These are phyloP conservation scores for Lasioglossum morio DNA, from an alignment of 2,888 invertebrate species.

Conservation along the genomic window DNA sequence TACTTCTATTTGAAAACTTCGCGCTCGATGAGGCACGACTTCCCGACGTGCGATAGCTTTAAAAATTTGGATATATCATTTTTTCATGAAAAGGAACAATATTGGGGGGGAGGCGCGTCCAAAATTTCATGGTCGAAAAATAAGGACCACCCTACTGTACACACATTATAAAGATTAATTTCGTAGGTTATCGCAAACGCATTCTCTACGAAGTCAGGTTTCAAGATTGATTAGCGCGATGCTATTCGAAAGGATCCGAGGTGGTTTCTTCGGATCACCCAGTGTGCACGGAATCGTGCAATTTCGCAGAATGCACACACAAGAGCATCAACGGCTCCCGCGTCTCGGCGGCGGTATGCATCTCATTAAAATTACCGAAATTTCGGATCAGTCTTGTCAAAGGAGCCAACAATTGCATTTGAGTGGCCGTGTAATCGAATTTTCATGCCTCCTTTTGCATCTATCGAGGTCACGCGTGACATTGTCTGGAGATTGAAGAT, in stretches of 20 bases:
- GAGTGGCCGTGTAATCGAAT: constrained; percentile 39
- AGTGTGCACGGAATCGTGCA: neutral
- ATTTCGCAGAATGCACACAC: neutral
- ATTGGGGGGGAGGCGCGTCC: too few species aligned
- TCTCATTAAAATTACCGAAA: constrained; percentile 12
- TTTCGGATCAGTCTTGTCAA: neutral
- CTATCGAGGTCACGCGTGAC: constrained; percentile 65
- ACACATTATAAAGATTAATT: too few species aligned
- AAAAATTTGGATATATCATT: too few species aligned
- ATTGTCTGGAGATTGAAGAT: constrained; percentile 54
- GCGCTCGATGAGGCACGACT: too few species aligned
- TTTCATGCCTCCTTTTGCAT: constrained; percentile 51
- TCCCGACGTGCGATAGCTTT: too few species aligned
- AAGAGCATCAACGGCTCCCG: neutral
- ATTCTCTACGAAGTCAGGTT: neutral
- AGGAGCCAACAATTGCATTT: constrained; percentile 31
- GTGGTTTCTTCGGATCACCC: neutral
- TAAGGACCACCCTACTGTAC: too few species aligned
- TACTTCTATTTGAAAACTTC: too few species aligned
- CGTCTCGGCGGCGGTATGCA: neutral
- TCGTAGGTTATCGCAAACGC: too few species aligned
- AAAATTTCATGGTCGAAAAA: too few species aligned
- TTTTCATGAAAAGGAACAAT: too few species aligned
- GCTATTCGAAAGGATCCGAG: neutral
- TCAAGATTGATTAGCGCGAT: neutral